Percentiles rank a stretch among this genome's conserved stretches.
Conservation (phyloP, 2,113 vertebrate species). For the Neomonachus schauinslandi region DNA sequence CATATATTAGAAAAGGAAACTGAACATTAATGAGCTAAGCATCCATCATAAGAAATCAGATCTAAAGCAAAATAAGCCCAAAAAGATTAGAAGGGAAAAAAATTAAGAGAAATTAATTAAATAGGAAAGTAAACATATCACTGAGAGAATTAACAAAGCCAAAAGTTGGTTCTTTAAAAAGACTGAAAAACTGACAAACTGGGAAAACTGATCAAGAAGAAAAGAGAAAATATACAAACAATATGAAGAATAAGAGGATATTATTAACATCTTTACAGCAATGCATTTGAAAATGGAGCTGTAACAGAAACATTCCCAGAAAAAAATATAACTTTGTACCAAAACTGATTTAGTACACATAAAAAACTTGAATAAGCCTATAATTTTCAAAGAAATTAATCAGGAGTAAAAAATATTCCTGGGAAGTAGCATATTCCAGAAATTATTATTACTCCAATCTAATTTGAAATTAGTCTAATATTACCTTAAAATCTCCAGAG, state of each 20-base stretch:
- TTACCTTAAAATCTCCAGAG: neutral
- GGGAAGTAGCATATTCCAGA: neutral
- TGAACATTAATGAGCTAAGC: neutral
- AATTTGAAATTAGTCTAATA: neutral
- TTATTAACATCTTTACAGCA: neutral
- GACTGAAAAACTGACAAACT: neutral
- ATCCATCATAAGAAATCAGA: neutral
- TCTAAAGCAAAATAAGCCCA: neutral
- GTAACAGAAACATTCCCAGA: neutral
- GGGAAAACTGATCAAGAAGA: neutral
- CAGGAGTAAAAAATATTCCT: neutral
- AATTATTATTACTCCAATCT: neutral
- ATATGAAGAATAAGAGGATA: neutral
- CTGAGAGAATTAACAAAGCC: neutral
- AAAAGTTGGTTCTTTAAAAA: neutral
- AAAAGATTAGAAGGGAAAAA: neutral
- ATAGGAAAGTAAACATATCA: neutral
- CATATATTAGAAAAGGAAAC: neutral
- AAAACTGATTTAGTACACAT: neutral
- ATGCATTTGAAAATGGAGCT: neutral
- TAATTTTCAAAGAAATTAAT: constrained; percentile 3
- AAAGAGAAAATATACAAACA: neutral
- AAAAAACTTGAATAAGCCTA: neutral
- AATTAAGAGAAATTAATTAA: neutral
- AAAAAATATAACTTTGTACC: neutral